Conservation (phyloP, 2,113 vertebrate species). For the Paradisaea rubra region DNA sequence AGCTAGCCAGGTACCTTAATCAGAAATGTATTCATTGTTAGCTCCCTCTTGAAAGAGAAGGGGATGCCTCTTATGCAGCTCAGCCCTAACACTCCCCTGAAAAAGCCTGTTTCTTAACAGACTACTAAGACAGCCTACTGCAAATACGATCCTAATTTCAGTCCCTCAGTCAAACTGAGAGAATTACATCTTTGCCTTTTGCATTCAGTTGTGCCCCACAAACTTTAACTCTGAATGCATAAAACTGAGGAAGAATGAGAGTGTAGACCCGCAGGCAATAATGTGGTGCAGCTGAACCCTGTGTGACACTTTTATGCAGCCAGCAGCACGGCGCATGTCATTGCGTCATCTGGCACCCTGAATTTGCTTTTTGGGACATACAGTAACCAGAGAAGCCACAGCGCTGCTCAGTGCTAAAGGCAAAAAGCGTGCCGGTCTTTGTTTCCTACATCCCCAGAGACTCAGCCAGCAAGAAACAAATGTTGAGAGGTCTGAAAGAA, state of each 20-base stretch:
- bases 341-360: conserved; percentile 13
- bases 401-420: not conserved
- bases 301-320: not conserved
- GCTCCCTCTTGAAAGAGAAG: not conserved
- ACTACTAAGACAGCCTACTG: not conserved
- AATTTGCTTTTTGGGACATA: not conserved
- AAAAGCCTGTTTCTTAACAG: not conserved
- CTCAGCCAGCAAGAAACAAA: not conserved
- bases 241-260: not conserved
- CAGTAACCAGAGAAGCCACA: not conserved
- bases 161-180: not conserved
- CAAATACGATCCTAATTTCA: not conserved
- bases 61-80: not conserved
- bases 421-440: not conserved
- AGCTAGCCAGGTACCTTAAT: not conserved
- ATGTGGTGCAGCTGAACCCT: not conserved
- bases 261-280: not conserved
- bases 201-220: not conserved
- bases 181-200: not conserved
- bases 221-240: not conserved
- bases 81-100: not conserved
- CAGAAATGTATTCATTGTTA: not conserved
- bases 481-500: not conserved
- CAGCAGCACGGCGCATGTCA: not conserved
- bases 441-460: not conserved